These are phyloP conservation scores for Morphnarchus princeps DNA, from an alignment of 2,113 vertebrate genomes.

Conservation along the genomic window DNA sequence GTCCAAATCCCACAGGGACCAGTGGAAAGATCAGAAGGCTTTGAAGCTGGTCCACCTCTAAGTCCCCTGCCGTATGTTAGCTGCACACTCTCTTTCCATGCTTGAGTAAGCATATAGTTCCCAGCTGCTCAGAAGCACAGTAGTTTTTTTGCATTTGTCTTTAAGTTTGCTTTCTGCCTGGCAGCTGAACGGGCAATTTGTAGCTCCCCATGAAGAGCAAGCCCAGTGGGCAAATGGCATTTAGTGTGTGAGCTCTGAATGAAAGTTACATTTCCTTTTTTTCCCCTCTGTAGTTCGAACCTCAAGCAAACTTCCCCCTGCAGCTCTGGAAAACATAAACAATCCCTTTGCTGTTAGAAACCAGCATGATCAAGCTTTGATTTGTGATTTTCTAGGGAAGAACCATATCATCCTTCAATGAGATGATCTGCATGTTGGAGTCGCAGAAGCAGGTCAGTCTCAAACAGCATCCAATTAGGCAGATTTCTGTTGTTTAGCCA, in stretches of 20 bases:
- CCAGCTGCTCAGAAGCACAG: background rate
- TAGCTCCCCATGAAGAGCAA: slow-evolving; percentile 21
- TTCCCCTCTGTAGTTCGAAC: background rate
- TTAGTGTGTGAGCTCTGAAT: slow-evolving; percentile 9
- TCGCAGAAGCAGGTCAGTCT: slow-evolving; percentile 20
- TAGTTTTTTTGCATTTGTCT: background rate
- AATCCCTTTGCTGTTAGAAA: background rate
- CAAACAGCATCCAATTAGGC: slow-evolving; percentile 30
- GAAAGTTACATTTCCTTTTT: slow-evolving; percentile 4
- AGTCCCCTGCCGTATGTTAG: background rate
- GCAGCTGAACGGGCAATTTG: background rate
- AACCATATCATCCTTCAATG: background rate
- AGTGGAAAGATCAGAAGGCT: background rate
- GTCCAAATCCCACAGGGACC: background rate
- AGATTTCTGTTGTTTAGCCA: slow-evolving; percentile 38
- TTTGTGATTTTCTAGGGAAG: slow-evolving; percentile 41
- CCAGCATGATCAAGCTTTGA: slow-evolving; percentile 16
- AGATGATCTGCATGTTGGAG: background rate
- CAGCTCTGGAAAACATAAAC: slow-evolving; percentile 44
- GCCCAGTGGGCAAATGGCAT: slow-evolving; percentile 13
- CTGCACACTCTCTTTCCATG: background rate
- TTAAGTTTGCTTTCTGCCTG: slow-evolving; percentile 8
- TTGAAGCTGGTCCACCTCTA: background rate
- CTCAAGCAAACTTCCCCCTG: slow-evolving; percentile 14
- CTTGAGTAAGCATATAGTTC: background rate